These are phyloP conservation scores for Schizopygopsis malacanthus DNA, from an alignment of 2,797 vertebrate species.

Conservation along the genomic window DNA sequence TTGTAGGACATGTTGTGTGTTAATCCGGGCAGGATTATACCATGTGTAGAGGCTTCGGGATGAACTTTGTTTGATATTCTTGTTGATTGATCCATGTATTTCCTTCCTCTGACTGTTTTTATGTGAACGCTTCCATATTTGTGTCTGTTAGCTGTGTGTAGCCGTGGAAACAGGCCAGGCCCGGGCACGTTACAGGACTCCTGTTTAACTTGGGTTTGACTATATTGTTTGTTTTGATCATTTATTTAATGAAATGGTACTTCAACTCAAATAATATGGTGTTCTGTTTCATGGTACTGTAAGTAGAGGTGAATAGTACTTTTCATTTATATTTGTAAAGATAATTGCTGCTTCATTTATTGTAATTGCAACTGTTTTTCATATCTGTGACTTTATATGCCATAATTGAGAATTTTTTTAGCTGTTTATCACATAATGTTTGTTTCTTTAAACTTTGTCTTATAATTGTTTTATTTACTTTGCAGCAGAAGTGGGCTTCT, in stretches of 20 bases:
- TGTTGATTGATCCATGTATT: conserved; percentile 49
- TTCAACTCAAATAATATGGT: conserved; percentile 37
- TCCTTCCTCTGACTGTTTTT: conserved; percentile 52
- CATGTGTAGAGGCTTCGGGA: background rate
- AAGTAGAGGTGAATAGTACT: background rate
- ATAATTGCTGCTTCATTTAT: conserved; percentile 2
- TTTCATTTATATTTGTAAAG: background rate
- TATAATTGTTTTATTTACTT: background rate
- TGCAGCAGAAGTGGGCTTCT: background rate
- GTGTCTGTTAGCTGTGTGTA: conserved; percentile 60
- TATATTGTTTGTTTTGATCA: conserved; percentile 55
- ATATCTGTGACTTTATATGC: background rate
- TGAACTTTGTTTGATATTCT: conserved; percentile 32
- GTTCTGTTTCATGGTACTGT: background rate
- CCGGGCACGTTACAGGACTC: conserved; percentile 56
- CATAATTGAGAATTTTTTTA: background rate
- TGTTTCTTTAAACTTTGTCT: background rate
- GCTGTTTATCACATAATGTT: background rate
- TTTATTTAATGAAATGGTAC: conserved; percentile 55
- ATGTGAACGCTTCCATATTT: conserved; percentile 55
- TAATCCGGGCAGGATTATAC: conserved; percentile 84
- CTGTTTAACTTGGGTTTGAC: conserved; percentile 58
- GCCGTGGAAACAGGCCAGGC: conserved; percentile 61
- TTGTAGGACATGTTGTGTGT: conserved; percentile 91
- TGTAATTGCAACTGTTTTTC: background rate